phyloP scores from a whole-genome alignment of 2,113 vertebrate genomes.

The Myiozetetes cayanensis region DNA sequence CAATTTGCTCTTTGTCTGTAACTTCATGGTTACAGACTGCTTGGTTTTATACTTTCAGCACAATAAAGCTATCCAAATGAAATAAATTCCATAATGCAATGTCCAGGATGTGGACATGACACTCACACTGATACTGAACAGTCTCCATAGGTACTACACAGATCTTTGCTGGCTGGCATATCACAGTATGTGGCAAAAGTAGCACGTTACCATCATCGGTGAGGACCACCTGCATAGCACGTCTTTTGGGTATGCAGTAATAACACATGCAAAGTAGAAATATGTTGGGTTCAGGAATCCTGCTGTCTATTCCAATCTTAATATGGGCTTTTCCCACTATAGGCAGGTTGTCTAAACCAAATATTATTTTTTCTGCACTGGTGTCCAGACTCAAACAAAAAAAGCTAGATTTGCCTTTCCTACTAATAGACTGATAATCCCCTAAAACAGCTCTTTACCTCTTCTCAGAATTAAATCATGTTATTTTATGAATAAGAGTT shows the following conservation, averaged over 20 bases:
- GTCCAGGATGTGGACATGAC: rapidly evolving
- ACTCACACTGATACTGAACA: not conserved
- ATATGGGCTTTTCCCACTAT: not conserved
- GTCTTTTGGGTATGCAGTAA: not conserved
- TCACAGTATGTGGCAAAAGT: not conserved
- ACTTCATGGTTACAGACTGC: not conserved
- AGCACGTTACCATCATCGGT: not conserved
- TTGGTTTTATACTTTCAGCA: not conserved
- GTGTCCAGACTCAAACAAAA: not conserved
- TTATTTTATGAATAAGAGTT: not conserved
- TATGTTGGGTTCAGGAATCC: not conserved
- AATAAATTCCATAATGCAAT: rapidly evolving
- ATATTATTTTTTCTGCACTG: not conserved
- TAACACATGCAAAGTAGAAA: not conserved
- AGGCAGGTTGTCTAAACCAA: not conserved
- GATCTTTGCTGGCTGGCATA: not conserved
- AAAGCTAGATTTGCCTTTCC: not conserved
- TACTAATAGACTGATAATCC: not conserved
- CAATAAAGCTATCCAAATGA: not conserved
- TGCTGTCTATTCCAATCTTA: not conserved
- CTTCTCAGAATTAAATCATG: not conserved
- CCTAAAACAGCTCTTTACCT: not conserved
- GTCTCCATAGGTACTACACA: not conserved
- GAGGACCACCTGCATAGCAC: not conserved
- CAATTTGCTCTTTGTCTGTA: not conserved